Evolutionary conservation across 2,113 vertebrate genomes (phyloP).

Genomic region (Tympanuchus pallidicinctus): DNA sequence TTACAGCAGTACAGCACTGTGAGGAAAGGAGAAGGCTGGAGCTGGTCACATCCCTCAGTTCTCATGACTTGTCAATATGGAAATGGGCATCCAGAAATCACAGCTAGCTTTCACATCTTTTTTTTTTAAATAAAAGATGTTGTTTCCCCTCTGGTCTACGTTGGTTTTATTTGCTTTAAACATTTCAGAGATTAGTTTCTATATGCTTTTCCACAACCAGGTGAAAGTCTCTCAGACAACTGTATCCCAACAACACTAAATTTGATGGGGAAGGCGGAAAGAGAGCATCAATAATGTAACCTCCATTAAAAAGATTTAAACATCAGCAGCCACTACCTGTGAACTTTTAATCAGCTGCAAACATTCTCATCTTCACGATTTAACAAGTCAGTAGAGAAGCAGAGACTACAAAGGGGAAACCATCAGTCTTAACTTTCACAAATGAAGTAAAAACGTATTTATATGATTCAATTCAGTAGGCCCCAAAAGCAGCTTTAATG

Average conservation of each 20-base stretch:
- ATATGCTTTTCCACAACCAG: background rate
- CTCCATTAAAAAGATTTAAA: background rate
- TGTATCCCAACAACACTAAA: background rate
- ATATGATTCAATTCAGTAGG: background rate
- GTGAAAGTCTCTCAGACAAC: background rate
- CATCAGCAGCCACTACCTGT: background rate
- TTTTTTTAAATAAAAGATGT: background rate
- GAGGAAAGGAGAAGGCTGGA: background rate
- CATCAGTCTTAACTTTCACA: background rate
- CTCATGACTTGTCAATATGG: background rate
- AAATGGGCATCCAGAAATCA: background rate
- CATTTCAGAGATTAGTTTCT: background rate
- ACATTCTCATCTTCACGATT: background rate
- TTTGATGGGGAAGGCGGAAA: background rate
- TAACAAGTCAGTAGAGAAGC: background rate
- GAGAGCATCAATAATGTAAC: background rate
- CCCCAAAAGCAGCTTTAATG: background rate
- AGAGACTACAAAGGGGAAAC: background rate
- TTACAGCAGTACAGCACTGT: background rate
- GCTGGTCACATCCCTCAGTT: background rate
- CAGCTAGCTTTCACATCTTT: background rate
- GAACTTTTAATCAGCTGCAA: background rate
- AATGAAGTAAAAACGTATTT: background rate
- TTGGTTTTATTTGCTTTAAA: background rate
- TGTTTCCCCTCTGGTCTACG: background rate